Percentiles rank a stretch among this genome's conserved stretches.
Evolutionary conservation across 1,140 invertebrate genomes (phyloP).

Genomic region (Archivesica marissinica): DNA sequence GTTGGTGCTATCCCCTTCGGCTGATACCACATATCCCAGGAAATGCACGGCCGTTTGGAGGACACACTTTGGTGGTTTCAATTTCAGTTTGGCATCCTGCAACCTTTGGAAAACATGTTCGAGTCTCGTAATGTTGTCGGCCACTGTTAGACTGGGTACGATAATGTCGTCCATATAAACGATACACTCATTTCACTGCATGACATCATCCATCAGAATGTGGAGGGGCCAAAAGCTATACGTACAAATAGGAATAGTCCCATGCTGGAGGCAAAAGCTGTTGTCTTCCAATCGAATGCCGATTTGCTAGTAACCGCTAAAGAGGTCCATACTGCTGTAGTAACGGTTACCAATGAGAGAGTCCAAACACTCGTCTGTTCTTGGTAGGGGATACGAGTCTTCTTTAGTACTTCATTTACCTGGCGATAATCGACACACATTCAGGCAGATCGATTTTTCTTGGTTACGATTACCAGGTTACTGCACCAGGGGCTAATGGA

Average conservation of each 20-base stretch:
- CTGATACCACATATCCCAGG: conserved; percentile 61
- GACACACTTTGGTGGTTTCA: conserved; percentile 64
- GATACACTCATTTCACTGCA: conserved; percentile 8
- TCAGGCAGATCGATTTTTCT: neutral
- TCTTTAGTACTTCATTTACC: neutral
- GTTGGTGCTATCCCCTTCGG: conserved; percentile 58
- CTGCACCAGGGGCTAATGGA: neutral
- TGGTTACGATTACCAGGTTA: neutral
- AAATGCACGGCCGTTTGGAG: conserved; percentile 59
- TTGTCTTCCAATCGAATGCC: neutral
- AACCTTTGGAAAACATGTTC: conserved; percentile 12
- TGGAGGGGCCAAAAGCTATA: neutral
- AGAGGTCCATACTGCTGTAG: neutral
- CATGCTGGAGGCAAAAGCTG: conserved; percentile 19
- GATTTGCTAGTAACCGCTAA: neutral
- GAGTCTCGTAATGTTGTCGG: neutral
- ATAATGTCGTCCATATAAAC: conserved; percentile 50
- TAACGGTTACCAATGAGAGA: neutral
- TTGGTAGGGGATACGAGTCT: neutral
- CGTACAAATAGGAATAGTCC: neutral
- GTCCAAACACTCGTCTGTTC: neutral
- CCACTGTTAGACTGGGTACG: neutral
- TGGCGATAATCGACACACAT: neutral
- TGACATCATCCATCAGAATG: conserved; percentile 15
- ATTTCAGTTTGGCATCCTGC: conserved; percentile 4